Base-by-base conservation (phyloP, 2,888 invertebrate genomes). In the Callyntrura guangdongensis region DNA sequence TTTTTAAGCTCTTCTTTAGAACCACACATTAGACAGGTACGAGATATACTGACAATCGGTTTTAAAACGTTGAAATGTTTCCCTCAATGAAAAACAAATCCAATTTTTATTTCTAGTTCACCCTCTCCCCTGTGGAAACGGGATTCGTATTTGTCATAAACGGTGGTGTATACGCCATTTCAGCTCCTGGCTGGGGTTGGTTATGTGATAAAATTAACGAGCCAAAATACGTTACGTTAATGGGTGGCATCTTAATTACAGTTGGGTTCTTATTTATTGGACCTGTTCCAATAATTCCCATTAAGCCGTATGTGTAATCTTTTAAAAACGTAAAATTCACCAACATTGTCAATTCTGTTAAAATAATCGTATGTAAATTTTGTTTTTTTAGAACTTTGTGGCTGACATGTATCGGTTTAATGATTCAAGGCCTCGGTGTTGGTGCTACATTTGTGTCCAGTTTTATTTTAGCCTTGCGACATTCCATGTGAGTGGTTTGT, bases 111-210 rank as follows among this genome's bases (percentile, higher is more conserved):
- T 69, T 36, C 0, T 47, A 96, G 96, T 97, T 97, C 94, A 93
- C 96, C 0, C 95, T 97, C 91, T 96, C 96, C 0, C 97, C 97
- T 0, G 96, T 97, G 79, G 95, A 97, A 14, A 95, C 97, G 92
- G 98, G 98, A 0, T 95, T 97, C 83, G 97, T 98, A 96, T 98
- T 98, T 94, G 97, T 98, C 64, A 97, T 98, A 93, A 98, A 97
- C 94, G 98, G 98, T 1, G 98, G 97, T 0, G 96, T 96, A 17
- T 92, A 92, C 47, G 98, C 98, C 0, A 87, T 97, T 0, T 97
- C 97, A 0, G 97, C 98, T 0, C 98, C 98, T 0, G 95, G 95
- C 0, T 98, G 97, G 97, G 98, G 98, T 36, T 97, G 97, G 96
- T 94, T 98, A n/a, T 97, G 98, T 94, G 98, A 98, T 95, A 96